These are phyloP conservation scores for Pogonophryne albipinna DNA, from an alignment of 2,797 vertebrate genomes.

Conservation along the genomic window DNA sequence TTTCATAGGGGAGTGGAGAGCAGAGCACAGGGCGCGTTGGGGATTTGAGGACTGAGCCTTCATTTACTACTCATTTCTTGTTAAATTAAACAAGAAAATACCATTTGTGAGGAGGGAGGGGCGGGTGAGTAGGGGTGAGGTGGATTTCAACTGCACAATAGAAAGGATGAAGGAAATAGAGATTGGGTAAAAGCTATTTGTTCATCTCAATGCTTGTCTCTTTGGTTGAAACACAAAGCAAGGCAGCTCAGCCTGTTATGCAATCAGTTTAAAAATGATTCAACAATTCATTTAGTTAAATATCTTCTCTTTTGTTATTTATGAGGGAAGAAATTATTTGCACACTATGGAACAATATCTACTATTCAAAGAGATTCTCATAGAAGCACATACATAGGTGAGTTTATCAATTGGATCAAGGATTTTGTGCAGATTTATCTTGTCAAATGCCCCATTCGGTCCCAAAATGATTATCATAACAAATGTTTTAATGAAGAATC, in stretches of 20 bases:
- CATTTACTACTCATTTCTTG: slow-evolving; percentile 97
- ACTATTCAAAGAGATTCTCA: background rate
- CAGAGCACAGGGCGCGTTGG: slow-evolving; percentile 91
- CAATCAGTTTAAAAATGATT: slow-evolving; percentile 5
- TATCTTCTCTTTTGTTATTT: too few relatives aligned
- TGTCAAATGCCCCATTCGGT: background rate
- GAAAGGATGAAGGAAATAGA: slow-evolving; percentile 50
- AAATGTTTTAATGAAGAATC: slow-evolving; percentile 46
- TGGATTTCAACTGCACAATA: slow-evolving; percentile 60
- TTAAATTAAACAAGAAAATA: slow-evolving; percentile 99
- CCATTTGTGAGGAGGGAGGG: slow-evolving; percentile 84
- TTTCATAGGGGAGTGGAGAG: slow-evolving; percentile 96
- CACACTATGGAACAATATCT: too few relatives aligned
- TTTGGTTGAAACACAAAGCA: slow-evolving; percentile 36
- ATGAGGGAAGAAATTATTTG: background rate
- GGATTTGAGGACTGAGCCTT: slow-evolving; percentile 94
- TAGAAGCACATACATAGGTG: background rate
- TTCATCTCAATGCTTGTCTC: slow-evolving; percentile 20
- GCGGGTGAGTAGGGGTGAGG: slow-evolving; percentile 13
- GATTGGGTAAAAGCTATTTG: slow-evolving; percentile 22
- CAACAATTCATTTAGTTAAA: background rate
- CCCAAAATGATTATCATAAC: background rate
- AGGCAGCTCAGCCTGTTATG: slow-evolving; percentile 13
- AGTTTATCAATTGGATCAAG: background rate
- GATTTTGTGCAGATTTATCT: background rate